Base-by-base conservation (phyloP, 2,888 invertebrate genomes). In the Anaspis maculata region DNA sequence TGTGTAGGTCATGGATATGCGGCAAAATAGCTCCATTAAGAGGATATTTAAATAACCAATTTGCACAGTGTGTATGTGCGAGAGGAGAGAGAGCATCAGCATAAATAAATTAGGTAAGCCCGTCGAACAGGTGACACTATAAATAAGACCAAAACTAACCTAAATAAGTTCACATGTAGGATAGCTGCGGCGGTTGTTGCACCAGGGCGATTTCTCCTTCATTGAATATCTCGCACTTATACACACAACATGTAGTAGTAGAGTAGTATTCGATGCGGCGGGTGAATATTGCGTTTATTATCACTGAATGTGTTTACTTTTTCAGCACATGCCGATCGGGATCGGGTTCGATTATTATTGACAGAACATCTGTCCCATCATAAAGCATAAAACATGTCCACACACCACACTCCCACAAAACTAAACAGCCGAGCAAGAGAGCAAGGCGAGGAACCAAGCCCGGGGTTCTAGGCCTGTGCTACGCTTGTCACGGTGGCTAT, bases 401-500 rank as follows among this genome's bases (percentile, higher is more conserved):
- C 35, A 36, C 27, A 30, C 23, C 35, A 38, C 34, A 21, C 37
- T 37, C 24, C 34, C 24, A 37, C 28, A 23, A 34, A 35, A 29
- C 31, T 33, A 36, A 32, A 25, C 30, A 32, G 26, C 23, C 32
- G 29, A 16, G 21, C 30, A 24, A 24, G 30, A 24, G 15, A 23
- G 13, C 16, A 33, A 19, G 12, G 14, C 27, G 28, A 30, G 32
- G 27, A 33, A 34, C 36, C 43, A 30, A 48, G 48, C 53, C 53
- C 52, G 53, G 53, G 53, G 52, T 52, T 51, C 49, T 45, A 51
- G 51, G 48, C 44, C 46, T 45, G 46, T 12, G 21, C 37, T 37
- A 42, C 46, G 48, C 42, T 42, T 39, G 42, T 44, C 44, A 30
- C 27, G 37, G 27, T 34, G 39, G 34, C 44, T 37, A 39, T 37